Conservation (phyloP, 2,113 vertebrate genomes). For the Peromyscus maniculatus region DNA sequence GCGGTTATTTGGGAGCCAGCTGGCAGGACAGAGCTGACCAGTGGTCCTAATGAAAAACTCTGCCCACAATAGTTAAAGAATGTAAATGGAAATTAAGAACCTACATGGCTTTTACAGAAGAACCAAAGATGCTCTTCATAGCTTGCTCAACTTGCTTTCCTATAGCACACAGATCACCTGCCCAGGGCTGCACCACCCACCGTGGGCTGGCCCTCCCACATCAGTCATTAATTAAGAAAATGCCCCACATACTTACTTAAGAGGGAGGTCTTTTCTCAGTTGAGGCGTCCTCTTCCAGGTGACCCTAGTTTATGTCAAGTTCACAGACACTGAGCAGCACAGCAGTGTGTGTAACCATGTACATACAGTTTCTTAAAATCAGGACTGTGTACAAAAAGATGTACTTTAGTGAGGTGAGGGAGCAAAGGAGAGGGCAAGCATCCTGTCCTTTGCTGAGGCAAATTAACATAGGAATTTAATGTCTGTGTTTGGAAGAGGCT, state of each 20-base stretch:
- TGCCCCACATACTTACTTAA: too few species aligned
- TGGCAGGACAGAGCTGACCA: background rate
- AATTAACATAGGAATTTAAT: background rate
- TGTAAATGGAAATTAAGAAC: background rate
- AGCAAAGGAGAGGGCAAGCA: background rate
- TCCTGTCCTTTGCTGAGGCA: background rate
- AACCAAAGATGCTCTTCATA: background rate
- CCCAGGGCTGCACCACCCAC: background rate
- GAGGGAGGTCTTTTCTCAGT: background rate
- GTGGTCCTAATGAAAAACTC: background rate
- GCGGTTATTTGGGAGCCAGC: background rate
- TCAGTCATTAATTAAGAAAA: background rate
- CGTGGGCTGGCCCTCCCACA: background rate
- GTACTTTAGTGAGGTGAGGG: background rate
- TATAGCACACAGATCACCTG: too few species aligned
- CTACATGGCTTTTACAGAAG: background rate
- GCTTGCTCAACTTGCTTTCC: background rate
- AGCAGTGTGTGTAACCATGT: background rate
- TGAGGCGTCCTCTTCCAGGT: background rate
- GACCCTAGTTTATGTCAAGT: background rate
- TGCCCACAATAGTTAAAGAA: background rate
- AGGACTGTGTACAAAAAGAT: background rate
- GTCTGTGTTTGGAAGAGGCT: background rate
- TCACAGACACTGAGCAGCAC: background rate
- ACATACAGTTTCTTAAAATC: conserved; percentile 48